Percentiles rank a stretch among this genome's conserved stretches.
These are phyloP conservation scores for Corydoras maculifer DNA, from an alignment of 2,113 vertebrate genomes.

Conservation along the genomic window DNA sequence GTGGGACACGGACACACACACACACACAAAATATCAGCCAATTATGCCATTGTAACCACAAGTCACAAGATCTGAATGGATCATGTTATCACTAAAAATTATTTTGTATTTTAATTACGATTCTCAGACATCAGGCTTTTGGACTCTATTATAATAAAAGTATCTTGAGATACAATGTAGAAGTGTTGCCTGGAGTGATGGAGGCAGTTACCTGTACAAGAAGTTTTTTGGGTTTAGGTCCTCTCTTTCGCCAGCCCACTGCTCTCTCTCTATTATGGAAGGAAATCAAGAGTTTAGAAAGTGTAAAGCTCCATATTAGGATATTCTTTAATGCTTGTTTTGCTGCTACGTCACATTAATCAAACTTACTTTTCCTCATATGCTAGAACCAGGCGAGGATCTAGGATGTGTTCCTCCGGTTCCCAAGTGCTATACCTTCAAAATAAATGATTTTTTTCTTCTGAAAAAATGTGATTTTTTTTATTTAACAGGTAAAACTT, in stretches of 20 bases:
- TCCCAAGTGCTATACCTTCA: constrained; percentile 97
- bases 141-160: too few species aligned
- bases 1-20: too few species aligned
- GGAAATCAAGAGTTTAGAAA: constrained; percentile 8
- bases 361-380: constrained; percentile 90
- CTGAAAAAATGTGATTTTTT: background rate
- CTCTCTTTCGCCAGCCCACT: constrained; percentile 81
- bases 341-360: background rate
- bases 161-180: too few species aligned
- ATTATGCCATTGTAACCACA: too few species aligned
- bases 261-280: constrained; percentile 74
- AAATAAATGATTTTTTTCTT: background rate
- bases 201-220: constrained; percentile 76
- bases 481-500: constrained; percentile 6
- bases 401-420: constrained; percentile 95
- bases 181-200: background rate
- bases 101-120: too few species aligned
- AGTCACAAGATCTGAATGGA: too few species aligned
- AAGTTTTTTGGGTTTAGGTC: constrained; percentile 81
- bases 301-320: background rate
- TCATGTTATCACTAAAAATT: too few species aligned
- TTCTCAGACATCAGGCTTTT: too few species aligned
- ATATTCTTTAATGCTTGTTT: background rate
- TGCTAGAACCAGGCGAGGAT: constrained; percentile 86
- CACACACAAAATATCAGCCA: too few species aligned